Percentiles rank a stretch among this genome's conserved stretches.
phyloP scores from a whole-genome alignment of 2,888 invertebrate genomes.

The Therioaphis trifolii region DNA sequence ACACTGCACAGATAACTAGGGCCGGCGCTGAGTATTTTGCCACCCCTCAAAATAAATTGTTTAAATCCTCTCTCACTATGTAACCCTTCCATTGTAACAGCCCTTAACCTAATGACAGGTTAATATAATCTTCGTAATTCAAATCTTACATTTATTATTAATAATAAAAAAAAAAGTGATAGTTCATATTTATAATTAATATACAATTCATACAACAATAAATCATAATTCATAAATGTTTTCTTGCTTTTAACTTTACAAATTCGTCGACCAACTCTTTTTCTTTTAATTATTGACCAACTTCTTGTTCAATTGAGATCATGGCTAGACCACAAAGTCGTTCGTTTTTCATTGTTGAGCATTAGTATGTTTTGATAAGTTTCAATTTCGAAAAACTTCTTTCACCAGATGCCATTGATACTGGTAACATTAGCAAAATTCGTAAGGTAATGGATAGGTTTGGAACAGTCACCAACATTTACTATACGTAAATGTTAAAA shows the following conservation, averaged over 20 bases:
- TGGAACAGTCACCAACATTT: too few species aligned
- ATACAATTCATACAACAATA: not conserved
- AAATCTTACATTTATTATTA: not conserved
- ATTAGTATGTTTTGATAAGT: not conserved
- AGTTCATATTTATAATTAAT: not conserved
- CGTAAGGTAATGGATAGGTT: too few species aligned
- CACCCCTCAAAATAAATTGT: not conserved
- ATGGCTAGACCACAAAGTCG: not conserved
- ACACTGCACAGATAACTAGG: too few species aligned
- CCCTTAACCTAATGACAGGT: not conserved
- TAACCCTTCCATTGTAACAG: not conserved
- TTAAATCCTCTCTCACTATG: not conserved
- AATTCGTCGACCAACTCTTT: not conserved
- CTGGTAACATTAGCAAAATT: too few species aligned
- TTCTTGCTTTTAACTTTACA: not conserved
- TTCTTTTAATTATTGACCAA: not conserved
- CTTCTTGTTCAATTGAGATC: too few species aligned
- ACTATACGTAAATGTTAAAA: slow-evolving; percentile 9
- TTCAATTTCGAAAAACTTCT: too few species aligned
- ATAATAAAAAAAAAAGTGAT: not conserved
- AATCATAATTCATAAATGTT: not conserved
- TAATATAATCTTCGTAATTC: not conserved
- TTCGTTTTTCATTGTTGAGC: not conserved
- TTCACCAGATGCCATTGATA: too few species aligned
- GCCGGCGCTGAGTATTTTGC: not conserved